Evolutionary conservation across 92 coral and sea anemone species (phyloP), one percentile per base, ranked within the genome.

Genomic region (Anthopleura xanthogrammica): DNA sequence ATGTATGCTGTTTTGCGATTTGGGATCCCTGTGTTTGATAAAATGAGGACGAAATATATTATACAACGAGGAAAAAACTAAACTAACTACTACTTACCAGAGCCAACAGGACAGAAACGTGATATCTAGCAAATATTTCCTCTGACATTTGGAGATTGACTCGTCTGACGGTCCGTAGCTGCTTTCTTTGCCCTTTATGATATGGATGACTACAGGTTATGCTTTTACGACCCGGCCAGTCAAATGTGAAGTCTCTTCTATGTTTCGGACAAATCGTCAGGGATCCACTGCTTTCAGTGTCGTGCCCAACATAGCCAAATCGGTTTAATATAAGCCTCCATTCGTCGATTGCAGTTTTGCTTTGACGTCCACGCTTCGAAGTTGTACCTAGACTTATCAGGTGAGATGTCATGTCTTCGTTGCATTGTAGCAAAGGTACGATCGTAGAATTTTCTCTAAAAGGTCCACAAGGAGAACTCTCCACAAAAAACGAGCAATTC

Each of bases 241-340:
- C 80, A 66, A 81, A 41, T 46, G 89, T 81, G 52, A 86, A 71
- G 52, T 52, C 80, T 76, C 64, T 43, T 77, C 89, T 71, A 85
- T 86, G 89, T 86, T 71, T 58, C 3, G 82, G 82, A 66, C 86
- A 86, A n/a, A 81, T 86, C 52, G 78, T 86, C 89, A 86, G 72
- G 24, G 41, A 46, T 70, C 41, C 79, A 68, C 52, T 52, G 60
- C 76, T 79, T 70, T 85, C 70, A 77, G 75, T 56, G 79, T 65
- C 79, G 56, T 36, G 55, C 62, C 56, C 76, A 60, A 84, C 66
- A 71, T 43, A 64, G 16, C 86, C 90, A 60, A 87, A 79, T 40
- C 90, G 87, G 79, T 87, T 87, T 55, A 87, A 60, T 54, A 78
- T 87, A 40, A 88, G 65, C 13, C 80, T 46, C 64, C 52, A 43